Base-by-base conservation (phyloP, 2,888 invertebrate species). In the Dilophus febrilis region DNA sequence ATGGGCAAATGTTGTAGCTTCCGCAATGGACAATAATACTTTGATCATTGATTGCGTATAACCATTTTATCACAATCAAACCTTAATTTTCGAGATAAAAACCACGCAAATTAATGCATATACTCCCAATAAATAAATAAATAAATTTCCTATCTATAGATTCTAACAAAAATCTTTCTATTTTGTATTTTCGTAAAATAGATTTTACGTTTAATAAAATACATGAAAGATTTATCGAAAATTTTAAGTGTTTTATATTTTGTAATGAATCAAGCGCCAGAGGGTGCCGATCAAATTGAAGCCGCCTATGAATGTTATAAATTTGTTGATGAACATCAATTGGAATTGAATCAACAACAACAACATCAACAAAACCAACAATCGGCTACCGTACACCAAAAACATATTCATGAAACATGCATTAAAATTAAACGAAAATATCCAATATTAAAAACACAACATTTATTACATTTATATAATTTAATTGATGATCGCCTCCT, bases 241-340 rank as follows among this genome's bases (percentile, higher is more conserved):
- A 55, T 53, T 3, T 52, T 63, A 22, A 47, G 56, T 13, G 59
- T 60, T 40, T 49, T 63, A n/a, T 63, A 62, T 44, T 59, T 54
- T 46, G 57, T 59, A 4, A 51, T 56, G 1, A 58, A 54, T 43
- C 55, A 60, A 47, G 57, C 64, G 0, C 58, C 60, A 0, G 55
- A 58, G 28, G 63, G 63, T 0, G 59, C 57, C 2, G 63, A 63
- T 51, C 58, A 60, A 47, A 60, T 63, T 6, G 62, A 63, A 44
- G 61, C 64, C 3, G 53, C 56, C 2, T 54, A 52, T 36, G 61
- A 61, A 43, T 62, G 63, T 40, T 63, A 57, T 50, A 58, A 57
- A 37, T 63, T 53, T 44, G 55, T 54, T 1, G 37, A 53, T 13
- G 47, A 55, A 31, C 47, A 60, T 42, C 54, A 53, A 19, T 17